phyloP scores from a whole-genome alignment of 2,797 vertebrate species.

The Hapalemur alaotrensis region DNA sequence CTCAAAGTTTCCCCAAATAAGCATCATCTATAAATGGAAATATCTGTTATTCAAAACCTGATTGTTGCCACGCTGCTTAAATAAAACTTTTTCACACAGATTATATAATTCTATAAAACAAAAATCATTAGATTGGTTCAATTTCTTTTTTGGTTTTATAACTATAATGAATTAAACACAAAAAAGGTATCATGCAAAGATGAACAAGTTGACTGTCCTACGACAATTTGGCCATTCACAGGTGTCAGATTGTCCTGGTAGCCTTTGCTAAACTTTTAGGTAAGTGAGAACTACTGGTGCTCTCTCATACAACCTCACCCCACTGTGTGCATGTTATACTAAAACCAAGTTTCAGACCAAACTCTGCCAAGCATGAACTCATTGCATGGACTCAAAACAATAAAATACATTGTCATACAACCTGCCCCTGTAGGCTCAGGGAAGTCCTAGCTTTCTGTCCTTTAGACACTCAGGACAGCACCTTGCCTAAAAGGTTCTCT shows the following conservation, averaged over 20 bases:
- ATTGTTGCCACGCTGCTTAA: not conserved
- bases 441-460: not conserved
- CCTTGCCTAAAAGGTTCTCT: not conserved
- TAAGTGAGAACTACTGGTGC: not conserved
- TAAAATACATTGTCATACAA: not conserved
- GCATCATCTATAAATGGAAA: not conserved
- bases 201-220: not conserved
- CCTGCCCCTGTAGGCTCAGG: not conserved
- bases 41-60: not conserved
- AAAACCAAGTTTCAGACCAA: not conserved
- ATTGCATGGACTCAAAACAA: not conserved
- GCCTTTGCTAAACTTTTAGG: not conserved
- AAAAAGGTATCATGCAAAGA: not conserved
- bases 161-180: not conserved
- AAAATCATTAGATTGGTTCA: not conserved
- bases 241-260: not conserved
- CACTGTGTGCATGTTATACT: not conserved
- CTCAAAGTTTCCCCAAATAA: constrained; percentile 42
- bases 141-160: not conserved
- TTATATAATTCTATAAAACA: not conserved
- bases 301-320: not conserved
- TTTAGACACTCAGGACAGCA: not conserved
- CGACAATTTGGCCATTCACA: not conserved
- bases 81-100: not conserved
- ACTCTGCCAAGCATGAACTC: not conserved